Percentiles rank a stretch among this genome's conserved stretches.
phyloP scores from a whole-genome alignment of 1,140 invertebrate genomes.

The Hyles vespertilio region DNA sequence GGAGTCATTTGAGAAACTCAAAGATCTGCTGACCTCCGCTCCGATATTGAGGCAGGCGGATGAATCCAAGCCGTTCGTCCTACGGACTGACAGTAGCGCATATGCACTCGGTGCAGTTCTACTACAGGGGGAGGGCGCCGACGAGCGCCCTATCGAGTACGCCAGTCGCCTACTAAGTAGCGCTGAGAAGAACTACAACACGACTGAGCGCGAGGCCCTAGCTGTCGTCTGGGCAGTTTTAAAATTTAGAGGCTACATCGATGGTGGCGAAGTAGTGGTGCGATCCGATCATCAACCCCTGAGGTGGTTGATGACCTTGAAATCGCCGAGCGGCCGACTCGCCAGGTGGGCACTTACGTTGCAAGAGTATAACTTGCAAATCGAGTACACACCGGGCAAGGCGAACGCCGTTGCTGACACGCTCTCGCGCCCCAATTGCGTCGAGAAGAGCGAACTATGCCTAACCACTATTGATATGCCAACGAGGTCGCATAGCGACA shows the following conservation, averaged over 20 bases:
- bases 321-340: slow-evolving; percentile 47
- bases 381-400: slow-evolving; percentile 37
- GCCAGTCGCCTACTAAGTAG: slow-evolving; percentile 41
- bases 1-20: slow-evolving; percentile 14
- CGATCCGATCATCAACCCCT: slow-evolving; percentile 63
- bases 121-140: slow-evolving; percentile 17
- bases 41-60: slow-evolving; percentile 33
- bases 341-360: slow-evolving; percentile 39
- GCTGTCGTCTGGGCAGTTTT: slow-evolving; percentile 66
- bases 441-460: slow-evolving; percentile 19
- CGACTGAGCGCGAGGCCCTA: slow-evolving; percentile 64
- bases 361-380: slow-evolving; percentile 31
- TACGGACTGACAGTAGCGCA: slow-evolving; percentile 41
- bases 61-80: slow-evolving; percentile 28
- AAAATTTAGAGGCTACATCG: slow-evolving; percentile 50
- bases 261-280: slow-evolving; percentile 51
- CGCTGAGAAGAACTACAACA: slow-evolving; percentile 63
- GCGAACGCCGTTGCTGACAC: slow-evolving; percentile 41
- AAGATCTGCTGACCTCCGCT: slow-evolving; percentile 18
- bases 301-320: slow-evolving; percentile 62
- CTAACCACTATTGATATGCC: slow-evolving; percentile 23
- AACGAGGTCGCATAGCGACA: not conserved
- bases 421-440: slow-evolving; percentile 23
- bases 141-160: slow-evolving; percentile 62
- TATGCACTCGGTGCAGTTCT: slow-evolving; percentile 43